A percentile compares a stretch with the other conserved stretches of the same genome.
Evolutionary conservation across 2,888 invertebrate genomes (phyloP).

Genomic region (Orchesella flavescens): DNA sequence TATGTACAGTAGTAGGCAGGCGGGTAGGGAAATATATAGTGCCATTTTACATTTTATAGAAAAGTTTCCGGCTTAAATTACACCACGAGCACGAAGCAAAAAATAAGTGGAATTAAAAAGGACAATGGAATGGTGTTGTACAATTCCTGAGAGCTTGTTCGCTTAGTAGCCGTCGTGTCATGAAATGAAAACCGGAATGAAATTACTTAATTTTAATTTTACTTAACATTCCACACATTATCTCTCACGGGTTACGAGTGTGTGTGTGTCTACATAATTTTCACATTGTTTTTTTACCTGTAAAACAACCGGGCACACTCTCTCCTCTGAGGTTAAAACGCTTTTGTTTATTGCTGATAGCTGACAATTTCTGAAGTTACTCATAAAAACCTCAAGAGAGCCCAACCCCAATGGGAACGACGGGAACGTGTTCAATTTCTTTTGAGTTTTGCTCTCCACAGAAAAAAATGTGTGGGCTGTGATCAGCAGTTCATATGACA

Average conservation of each 20-base stretch:
- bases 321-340: slow-evolving; percentile 38
- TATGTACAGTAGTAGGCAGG: too few species aligned
- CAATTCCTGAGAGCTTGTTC: too few species aligned
- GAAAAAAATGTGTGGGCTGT: too few species aligned
- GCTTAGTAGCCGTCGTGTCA: too few species aligned
- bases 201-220: slow-evolving; percentile 51
- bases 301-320: neutral
- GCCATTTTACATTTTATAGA: too few species aligned
- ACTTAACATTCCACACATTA: slow-evolving; percentile 43
- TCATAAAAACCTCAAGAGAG: slow-evolving; percentile 34
- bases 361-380: slow-evolving; percentile 32
- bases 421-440: slow-evolving; percentile 55
- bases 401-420: slow-evolving; percentile 49
- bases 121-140: too few species aligned
- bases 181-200: slow-evolving; percentile 35
- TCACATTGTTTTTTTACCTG: slow-evolving; percentile 10
- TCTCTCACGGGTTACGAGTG: slow-evolving; percentile 6
- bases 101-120: too few species aligned
- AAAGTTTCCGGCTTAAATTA: too few species aligned
- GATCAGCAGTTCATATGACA: too few species aligned
- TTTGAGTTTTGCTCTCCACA: neutral
- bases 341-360: slow-evolving; percentile 51
- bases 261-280: slow-evolving; percentile 19
- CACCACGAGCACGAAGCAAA: too few species aligned
- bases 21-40: too few species aligned